Conservation (phyloP, 2,113 vertebrate species). For the Sciurus niger region DNA sequence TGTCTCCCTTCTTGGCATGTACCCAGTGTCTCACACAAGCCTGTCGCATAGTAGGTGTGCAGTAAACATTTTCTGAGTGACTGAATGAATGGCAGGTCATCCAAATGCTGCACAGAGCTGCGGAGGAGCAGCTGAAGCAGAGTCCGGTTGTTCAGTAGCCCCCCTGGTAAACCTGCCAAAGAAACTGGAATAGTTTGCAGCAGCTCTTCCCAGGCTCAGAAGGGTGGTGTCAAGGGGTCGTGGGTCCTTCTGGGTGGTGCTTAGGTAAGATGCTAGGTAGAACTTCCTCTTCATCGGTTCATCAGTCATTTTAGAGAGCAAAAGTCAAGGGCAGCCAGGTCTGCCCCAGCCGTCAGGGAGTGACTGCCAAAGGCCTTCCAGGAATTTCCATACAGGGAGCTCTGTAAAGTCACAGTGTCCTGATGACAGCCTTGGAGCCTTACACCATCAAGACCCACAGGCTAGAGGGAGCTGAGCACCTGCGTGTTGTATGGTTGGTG, state of each 20-base stretch:
- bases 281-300: background rate
- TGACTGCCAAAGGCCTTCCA: background rate
- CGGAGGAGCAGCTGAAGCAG: background rate
- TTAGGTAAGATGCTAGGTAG: background rate
- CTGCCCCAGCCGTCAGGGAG: too few species aligned
- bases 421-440: background rate
- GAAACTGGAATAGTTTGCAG: background rate
- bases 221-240: rapidly evolving
- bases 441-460: background rate
- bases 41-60: background rate
- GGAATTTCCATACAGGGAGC: background rate
- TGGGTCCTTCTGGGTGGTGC: background rate
- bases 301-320: background rate
- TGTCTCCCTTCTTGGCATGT: rapidly evolving
- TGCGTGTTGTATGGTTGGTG: too few species aligned
- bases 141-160: background rate
- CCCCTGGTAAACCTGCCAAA: background rate
- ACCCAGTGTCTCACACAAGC: too few species aligned
- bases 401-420: background rate
- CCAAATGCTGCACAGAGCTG: background rate
- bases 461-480: background rate
- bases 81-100: background rate
- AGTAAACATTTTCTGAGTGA: background rate
- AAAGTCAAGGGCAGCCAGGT: background rate
- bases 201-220: background rate